These are phyloP conservation scores for Sebastes taczanowskii DNA, from an alignment of 2,797 vertebrate genomes.

Conservation along the genomic window DNA sequence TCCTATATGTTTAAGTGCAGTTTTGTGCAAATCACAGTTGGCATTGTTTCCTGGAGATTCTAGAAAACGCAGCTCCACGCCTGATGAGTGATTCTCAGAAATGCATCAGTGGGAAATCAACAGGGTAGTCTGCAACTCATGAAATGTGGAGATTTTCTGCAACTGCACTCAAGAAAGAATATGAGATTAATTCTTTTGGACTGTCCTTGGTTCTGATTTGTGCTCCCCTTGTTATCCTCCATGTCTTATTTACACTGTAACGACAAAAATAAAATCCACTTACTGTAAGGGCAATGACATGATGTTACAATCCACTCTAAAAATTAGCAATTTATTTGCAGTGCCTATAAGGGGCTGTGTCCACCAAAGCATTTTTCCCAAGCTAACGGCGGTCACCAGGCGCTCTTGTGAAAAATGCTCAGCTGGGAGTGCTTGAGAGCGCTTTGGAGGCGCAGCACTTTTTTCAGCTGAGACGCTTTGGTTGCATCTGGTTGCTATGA, in stretches of 20 bases:
- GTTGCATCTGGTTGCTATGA: too few species aligned
- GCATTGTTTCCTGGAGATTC: neutral
- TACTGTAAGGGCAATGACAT: neutral
- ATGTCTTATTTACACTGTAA: neutral
- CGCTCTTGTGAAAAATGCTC: too few species aligned
- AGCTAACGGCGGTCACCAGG: too few species aligned
- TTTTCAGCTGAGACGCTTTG: too few species aligned
- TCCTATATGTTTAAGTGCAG: constrained; percentile 7
- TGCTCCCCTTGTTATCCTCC: constrained; percentile 35
- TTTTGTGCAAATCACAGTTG: neutral
- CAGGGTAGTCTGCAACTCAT: neutral
- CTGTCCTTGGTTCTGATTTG: constrained; percentile 45
- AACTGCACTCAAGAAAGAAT: constrained; percentile 2
- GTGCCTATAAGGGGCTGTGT: neutral
- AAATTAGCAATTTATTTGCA: constrained; percentile 6
- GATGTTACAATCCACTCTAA: neutral
- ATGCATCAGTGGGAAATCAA: constrained; percentile 15
- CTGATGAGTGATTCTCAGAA: constrained; percentile 1
- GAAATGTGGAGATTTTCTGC: constrained; percentile 5
- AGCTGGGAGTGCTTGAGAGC: too few species aligned
- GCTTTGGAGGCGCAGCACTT: too few species aligned
- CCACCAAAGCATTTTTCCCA: too few species aligned
- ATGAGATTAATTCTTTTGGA: neutral
- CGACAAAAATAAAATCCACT: neutral
- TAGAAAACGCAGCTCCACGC: neutral